A percentile compares a stretch with the other conserved stretches of the same genome.
These are phyloP conservation scores for Odontocolon sp. DNA, from an alignment of 2,888 invertebrate species.

Conservation along the genomic window DNA sequence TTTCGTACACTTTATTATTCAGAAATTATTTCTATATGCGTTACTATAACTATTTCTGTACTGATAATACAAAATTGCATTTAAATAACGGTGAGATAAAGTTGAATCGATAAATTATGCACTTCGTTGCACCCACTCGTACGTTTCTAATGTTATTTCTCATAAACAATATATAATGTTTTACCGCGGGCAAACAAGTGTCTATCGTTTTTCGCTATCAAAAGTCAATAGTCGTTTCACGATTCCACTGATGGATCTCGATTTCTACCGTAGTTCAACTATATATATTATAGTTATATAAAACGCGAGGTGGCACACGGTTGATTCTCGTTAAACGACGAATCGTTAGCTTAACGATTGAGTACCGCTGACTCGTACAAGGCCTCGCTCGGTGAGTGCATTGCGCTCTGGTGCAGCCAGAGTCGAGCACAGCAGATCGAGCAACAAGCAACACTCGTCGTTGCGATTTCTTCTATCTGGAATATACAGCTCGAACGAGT, in stretches of 20 bases:
- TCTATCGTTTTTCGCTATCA: conserved; percentile 2
- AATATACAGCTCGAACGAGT: conserved; percentile 7
- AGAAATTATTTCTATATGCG: not conserved
- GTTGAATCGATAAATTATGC: conserved; percentile 53
- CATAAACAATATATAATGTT: conserved; percentile 50
- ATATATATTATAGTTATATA: conserved; percentile 17
- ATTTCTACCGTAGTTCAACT: not conserved
- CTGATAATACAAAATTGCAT: not conserved
- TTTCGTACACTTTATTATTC: no score
- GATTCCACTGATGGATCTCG: not conserved
- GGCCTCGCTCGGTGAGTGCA: conserved; percentile 66
- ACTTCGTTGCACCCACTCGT: conserved; percentile 40
- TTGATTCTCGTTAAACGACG: not conserved
- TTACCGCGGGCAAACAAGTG: conserved; percentile 27
- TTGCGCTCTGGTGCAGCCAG: conserved; percentile 67
- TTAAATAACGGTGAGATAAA: conserved; percentile 39
- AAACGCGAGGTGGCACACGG: conserved; percentile 10
- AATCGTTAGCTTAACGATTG: conserved; percentile 50
- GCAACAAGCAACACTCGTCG: conserved; percentile 17
- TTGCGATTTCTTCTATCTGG: conserved; percentile 23
- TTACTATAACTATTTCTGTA: not conserved
- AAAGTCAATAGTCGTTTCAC: not conserved
- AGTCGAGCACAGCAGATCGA: conserved; percentile 44
- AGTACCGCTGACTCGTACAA: conserved; percentile 64
- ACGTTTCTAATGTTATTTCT: conserved; percentile 29